phyloP scores from a whole-genome alignment of 2,113 vertebrate species.

The Otocyon megalotis region DNA sequence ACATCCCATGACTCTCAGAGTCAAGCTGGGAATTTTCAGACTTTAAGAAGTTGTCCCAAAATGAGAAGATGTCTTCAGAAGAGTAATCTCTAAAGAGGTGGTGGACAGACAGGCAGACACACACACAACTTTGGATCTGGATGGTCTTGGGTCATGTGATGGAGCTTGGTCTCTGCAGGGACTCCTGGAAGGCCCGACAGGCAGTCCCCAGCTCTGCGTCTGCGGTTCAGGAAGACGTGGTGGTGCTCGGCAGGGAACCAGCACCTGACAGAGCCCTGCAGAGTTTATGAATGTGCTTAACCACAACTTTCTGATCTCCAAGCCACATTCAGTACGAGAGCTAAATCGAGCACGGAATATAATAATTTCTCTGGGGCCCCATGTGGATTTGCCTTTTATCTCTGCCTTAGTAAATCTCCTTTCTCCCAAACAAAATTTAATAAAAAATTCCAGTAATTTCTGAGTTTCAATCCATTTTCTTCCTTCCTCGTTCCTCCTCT shows the following conservation, averaged over 20 bases:
- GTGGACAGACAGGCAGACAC: background rate
- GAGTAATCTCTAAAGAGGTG: background rate
- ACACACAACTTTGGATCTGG: background rate
- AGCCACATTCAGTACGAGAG: conserved; percentile 60
- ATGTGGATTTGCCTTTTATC: conserved; percentile 70
- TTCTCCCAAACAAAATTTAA: conserved; percentile 67
- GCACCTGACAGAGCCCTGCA: background rate
- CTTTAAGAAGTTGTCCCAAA: background rate
- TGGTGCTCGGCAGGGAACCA: background rate
- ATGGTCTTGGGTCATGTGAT: background rate
- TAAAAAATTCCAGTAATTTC: conserved; percentile 63
- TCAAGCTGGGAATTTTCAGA: background rate
- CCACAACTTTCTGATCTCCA: conserved; percentile 73
- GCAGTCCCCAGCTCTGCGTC: background rate
- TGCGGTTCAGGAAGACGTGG: background rate
- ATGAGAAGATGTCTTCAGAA: background rate
- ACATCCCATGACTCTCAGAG: background rate
- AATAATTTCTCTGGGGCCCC: conserved; percentile 53
- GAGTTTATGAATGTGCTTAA: conserved; percentile 66
- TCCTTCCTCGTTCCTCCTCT: background rate
- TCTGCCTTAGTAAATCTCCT: conserved; percentile 63
- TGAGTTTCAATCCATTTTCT: conserved; percentile 55
- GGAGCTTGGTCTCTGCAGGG: background rate
- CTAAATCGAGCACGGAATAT: conserved; percentile 57
- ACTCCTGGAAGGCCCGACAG: background rate